phyloP scores from a whole-genome alignment of 2,113 vertebrate species.

The Antennarius striatus region DNA sequence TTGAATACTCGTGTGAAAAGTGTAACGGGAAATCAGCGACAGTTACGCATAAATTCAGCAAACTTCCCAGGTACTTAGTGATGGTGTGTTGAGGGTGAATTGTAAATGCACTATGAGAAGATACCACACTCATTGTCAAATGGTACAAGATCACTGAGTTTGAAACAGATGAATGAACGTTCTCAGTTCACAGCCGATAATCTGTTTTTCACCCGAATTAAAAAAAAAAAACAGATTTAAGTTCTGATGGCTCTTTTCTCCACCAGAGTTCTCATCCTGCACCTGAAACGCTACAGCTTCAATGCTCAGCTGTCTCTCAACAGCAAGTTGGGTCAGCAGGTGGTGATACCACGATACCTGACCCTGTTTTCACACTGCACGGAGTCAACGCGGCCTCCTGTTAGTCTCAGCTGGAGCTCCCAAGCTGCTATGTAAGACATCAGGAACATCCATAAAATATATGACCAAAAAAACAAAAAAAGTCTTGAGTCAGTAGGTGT shows the following conservation, averaged over 20 bases:
- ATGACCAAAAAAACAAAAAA: not conserved
- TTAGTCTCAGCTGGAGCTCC: conserved; percentile 85
- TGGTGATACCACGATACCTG: conserved; percentile 93
- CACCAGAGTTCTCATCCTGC: conserved; percentile 93
- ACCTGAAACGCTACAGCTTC: conserved; percentile 97
- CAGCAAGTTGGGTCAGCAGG: conserved; percentile 96
- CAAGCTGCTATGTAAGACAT: conserved; percentile 83
- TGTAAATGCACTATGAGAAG: not conserved
- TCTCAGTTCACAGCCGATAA: no score
- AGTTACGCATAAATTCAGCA: conserved; percentile 96
- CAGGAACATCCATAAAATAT: not conserved
- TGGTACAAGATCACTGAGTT: not conserved
- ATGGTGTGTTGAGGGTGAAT: not conserved
- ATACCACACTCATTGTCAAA: not conserved
- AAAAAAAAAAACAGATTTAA: not conserved
- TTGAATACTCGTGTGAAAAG: conserved; percentile 98
- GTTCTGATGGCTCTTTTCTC: not conserved
- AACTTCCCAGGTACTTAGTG: conserved; percentile 87
- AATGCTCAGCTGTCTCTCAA: conserved; percentile 94
- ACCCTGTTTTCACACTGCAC: conserved; percentile 92
- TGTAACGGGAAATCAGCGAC: conserved; percentile 92
- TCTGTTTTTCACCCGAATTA: no score
- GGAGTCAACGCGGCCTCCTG: conserved; percentile 87
- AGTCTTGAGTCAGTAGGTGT: not conserved
- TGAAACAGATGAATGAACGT: not conserved